Base-by-base conservation (phyloP, 2,888 invertebrate genomes). In the Hesperia comma region DNA sequence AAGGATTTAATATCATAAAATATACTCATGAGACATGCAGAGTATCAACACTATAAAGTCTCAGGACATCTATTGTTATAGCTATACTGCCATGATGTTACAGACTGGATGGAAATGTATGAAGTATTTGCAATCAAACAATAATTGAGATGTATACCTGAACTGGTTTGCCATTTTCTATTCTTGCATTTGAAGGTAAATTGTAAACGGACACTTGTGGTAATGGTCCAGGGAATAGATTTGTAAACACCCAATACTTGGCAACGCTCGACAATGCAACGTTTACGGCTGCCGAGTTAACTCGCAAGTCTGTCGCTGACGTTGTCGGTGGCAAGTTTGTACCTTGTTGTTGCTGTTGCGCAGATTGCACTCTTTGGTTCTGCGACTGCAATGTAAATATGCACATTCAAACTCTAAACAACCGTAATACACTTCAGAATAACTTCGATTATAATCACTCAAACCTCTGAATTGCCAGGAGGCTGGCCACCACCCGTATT, bases 161-260 rank as follows among this genome's bases (percentile, higher is more conserved):
- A 17, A 94, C 88, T 69, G 94, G 90, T 85, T 95, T 95, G 72
- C 94, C 94, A 85, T 93, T 94, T 81, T 94, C 94, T 77, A 93
- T 89, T 77, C 94, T 93, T 68, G 94, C 89, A 70, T 93, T 92
- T 63, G 95, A 93, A 67, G 95, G 95, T 69, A 95, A 89, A 15
- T 94, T 94, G 82, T 95, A 95, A 63, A 95, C 95, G 56, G 95
- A 95, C 62, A 96, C 95, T 93, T 96, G 96, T 69, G 96, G 95
- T 84, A 96, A 94, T 61, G 95, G 95, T 68, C 95, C 95, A 64
- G 96, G 96, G 82, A 96, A 95, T 74, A 96, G 92, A 93, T 96
- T 96, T 71, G 96, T 96, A 84, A 97, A 94, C 82, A 96, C 96
- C 96, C 96, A 96, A 86, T 96, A 96, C 87, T 96, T 96, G 73